Evolutionary conservation across 2,797 vertebrate species (phyloP).

Genomic region (Echeneis naucrates): DNA sequence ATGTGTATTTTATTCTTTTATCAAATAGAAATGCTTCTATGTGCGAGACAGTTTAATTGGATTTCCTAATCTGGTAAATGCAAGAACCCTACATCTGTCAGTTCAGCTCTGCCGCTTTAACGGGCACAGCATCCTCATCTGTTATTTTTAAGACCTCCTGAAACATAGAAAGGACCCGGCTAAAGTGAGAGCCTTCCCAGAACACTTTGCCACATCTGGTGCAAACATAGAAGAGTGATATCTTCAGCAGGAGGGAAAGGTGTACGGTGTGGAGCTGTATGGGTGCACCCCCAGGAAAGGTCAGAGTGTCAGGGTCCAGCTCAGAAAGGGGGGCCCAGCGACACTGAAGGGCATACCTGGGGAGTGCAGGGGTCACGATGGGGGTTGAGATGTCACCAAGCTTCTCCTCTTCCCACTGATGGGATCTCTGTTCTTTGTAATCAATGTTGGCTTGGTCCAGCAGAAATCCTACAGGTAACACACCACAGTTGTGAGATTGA

Average conservation of each 20-base stretch:
- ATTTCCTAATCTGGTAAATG: neutral
- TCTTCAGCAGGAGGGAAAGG: constrained; percentile 77
- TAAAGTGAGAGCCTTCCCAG: constrained; percentile 93
- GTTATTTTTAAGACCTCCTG: constrained; percentile 77
- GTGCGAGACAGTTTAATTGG: neutral
- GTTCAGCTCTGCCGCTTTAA: constrained; percentile 1
- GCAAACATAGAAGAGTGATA: constrained; percentile 86
- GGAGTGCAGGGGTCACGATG: constrained; percentile 55
- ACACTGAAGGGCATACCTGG: constrained; percentile 65
- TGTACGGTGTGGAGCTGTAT: constrained; percentile 84
- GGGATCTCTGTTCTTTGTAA: constrained; percentile 49
- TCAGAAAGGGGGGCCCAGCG: constrained; percentile 64
- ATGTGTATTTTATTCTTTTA: neutral
- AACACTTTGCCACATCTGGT: constrained; percentile 90
- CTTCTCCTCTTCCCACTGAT: constrained; percentile 53
- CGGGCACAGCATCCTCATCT: neutral
- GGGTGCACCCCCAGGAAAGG: constrained; percentile 68
- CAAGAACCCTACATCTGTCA: constrained; percentile 2
- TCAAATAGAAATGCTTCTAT: neutral
- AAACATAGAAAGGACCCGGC: constrained; percentile 83
- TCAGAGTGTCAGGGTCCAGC: constrained; percentile 54
- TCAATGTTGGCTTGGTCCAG: constrained; percentile 68
- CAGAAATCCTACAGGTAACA: constrained; percentile 71
- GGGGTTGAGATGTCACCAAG: constrained; percentile 51
- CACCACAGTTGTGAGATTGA: neutral